phyloP scores from a whole-genome alignment of 2,113 vertebrate species.

The Sigmodon hispidus region DNA sequence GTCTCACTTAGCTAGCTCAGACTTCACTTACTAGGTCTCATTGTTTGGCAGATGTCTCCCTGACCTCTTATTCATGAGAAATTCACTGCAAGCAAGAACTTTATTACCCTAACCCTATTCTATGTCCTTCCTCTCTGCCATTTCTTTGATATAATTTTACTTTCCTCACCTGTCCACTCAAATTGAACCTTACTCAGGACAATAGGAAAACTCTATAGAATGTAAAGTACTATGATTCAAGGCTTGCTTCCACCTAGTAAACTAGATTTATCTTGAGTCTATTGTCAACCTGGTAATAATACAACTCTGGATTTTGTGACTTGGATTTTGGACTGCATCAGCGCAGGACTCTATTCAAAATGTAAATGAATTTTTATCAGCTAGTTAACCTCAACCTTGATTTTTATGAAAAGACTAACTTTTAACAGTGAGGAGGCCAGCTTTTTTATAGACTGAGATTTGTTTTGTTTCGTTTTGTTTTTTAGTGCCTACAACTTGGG shows the following conservation, averaged over 20 bases:
- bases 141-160: not conserved
- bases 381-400: not conserved
- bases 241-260: not conserved
- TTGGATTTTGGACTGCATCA: not conserved
- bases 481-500: not conserved
- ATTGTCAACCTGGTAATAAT: not conserved
- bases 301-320: not conserved
- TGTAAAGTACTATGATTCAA: not conserved
- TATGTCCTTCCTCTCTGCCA: not conserved
- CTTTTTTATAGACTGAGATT: not conserved
- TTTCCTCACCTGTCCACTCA: not conserved
- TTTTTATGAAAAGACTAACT: not conserved
- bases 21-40: not conserved
- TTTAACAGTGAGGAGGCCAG: not conserved
- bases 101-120: not conserved
- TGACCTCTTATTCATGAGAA: not conserved
- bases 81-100: not conserved
- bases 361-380: not conserved
- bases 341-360: not conserved
- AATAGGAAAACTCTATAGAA: not conserved
- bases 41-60: not conserved
- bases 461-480: too few species aligned
- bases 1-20: too few species aligned
- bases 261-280: not conserved
- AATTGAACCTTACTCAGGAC: not conserved